Evolutionary conservation across 37 sponge, comb jelly and placozoan species (phyloP).

Genomic region (Mnemiopsis leidyi): DNA sequence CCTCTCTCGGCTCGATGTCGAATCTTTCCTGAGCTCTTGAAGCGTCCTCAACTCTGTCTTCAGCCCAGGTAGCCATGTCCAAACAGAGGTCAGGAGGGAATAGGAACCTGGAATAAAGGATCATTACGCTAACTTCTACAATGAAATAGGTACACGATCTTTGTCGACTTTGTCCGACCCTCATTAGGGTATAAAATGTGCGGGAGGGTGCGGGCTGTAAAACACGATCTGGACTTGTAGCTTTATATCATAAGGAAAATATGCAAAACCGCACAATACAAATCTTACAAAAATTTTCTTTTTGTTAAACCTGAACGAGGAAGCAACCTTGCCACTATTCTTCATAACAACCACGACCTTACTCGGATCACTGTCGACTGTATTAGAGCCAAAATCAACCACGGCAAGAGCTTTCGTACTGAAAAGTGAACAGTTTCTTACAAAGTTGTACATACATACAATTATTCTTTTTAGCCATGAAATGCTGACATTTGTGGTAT

Average conservation of each 20-base stretch:
- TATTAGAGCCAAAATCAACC: slow-evolving; percentile 81
- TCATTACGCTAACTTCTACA: not conserved
- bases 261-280: too few relatives aligned
- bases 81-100: slow-evolving; percentile 89
- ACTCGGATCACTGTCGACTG: slow-evolving; percentile 66
- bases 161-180: too few relatives aligned
- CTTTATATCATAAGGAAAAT: too few relatives aligned
- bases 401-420: slow-evolving; percentile 76
- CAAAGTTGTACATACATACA: too few relatives aligned
- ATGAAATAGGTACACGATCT: too few relatives aligned
- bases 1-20: slow-evolving; percentile 75
- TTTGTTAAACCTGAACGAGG: slow-evolving; percentile 43
- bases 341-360: slow-evolving; percentile 66
- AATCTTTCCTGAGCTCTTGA: slow-evolving; percentile 81
- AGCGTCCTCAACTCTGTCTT: slow-evolving; percentile 77
- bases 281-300: too few relatives aligned
- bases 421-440: too few relatives aligned
- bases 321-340: slow-evolving; percentile 48
- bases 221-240: too few relatives aligned
- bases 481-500: too few relatives aligned
- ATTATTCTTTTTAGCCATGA: too few relatives aligned
- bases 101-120: slow-evolving; percentile 76
- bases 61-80: slow-evolving; percentile 97
- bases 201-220: too few relatives aligned
- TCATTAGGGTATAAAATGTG: too few relatives aligned